A percentile compares a stretch with the other conserved stretches of the same genome.
phyloP scores from a whole-genome alignment of 1,140 invertebrate species.

The Neodiprion pinetum region DNA sequence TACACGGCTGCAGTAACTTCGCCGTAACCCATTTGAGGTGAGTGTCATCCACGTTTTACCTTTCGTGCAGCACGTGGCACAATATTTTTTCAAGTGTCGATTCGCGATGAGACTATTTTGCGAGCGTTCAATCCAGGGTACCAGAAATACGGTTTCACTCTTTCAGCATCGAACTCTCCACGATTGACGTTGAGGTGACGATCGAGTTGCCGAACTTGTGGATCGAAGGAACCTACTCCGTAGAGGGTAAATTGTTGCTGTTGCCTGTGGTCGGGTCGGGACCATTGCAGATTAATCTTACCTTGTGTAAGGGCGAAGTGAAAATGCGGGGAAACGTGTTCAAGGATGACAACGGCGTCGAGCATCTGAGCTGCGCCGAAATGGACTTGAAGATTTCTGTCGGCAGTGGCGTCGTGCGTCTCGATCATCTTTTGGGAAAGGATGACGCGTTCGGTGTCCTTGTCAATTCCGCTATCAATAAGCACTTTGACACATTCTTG shows the following conservation, averaged over 20 bases:
- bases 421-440: slow-evolving; percentile 71
- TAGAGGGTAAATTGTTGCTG: slow-evolving; percentile 69
- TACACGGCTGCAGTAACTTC: slow-evolving; percentile 69
- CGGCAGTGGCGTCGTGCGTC: slow-evolving; percentile 62
- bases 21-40: slow-evolving; percentile 64
- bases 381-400: slow-evolving; percentile 65
- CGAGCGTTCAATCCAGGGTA: too few relatives aligned
- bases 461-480: slow-evolving; percentile 69
- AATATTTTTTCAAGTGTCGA: too few relatives aligned
- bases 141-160: too few relatives aligned
- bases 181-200: slow-evolving; percentile 58
- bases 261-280: slow-evolving; percentile 70
- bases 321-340: slow-evolving; percentile 57
- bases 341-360: slow-evolving; percentile 57
- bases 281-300: slow-evolving; percentile 68
- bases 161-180: slow-evolving; percentile 61
- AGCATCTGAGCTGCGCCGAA: slow-evolving; percentile 63
- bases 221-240: slow-evolving; percentile 67
- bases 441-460: slow-evolving; percentile 62
- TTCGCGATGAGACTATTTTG: too few relatives aligned
- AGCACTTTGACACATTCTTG: slow-evolving; percentile 67
- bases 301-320: slow-evolving; percentile 63
- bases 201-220: slow-evolving; percentile 64
- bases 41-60: slow-evolving; percentile 29
- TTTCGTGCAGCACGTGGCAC: too few relatives aligned